Conservation (phyloP, 2,113 vertebrate species). For the Guaruba guarouba region DNA sequence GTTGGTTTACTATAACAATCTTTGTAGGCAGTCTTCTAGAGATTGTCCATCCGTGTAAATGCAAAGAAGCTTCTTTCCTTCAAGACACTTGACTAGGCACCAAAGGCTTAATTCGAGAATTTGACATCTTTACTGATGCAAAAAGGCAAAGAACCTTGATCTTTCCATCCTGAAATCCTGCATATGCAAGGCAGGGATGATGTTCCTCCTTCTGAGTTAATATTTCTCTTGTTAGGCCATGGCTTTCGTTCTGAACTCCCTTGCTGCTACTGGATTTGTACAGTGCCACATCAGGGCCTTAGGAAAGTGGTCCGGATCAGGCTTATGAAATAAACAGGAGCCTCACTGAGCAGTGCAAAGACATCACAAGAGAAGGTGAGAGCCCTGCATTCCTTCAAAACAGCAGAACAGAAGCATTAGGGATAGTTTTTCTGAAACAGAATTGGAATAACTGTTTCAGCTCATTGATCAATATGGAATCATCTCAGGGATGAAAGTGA, state of each 20-base stretch:
- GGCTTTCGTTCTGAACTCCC: not conserved
- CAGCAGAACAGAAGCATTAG: not conserved
- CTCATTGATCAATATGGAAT: not conserved
- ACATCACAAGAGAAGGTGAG: not conserved
- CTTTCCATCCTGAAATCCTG: not conserved
- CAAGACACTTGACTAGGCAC: not conserved
- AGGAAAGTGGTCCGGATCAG: not conserved
- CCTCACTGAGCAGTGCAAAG: not conserved
- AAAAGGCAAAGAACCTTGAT: not conserved
- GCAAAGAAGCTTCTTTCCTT: not conserved
- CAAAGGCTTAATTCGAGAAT: not conserved
- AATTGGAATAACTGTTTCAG: not conserved
- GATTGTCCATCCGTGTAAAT: not conserved
- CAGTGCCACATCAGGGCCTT: not conserved
- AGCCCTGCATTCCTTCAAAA: not conserved
- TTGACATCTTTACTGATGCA: not conserved
- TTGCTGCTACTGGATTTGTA: not conserved
- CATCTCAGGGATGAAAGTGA: not conserved
- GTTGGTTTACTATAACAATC: not conserved
- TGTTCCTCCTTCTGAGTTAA: not conserved
- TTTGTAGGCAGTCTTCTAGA: not conserved
- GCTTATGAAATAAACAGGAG: not conserved
- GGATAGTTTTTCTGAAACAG: not conserved
- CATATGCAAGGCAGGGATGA: not conserved
- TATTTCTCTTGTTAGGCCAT: not conserved